Evolutionary conservation across 2,888 invertebrate species (phyloP), one percentile per base, ranked within the genome.

Genomic region (Troides oblongomaculatus): DNA sequence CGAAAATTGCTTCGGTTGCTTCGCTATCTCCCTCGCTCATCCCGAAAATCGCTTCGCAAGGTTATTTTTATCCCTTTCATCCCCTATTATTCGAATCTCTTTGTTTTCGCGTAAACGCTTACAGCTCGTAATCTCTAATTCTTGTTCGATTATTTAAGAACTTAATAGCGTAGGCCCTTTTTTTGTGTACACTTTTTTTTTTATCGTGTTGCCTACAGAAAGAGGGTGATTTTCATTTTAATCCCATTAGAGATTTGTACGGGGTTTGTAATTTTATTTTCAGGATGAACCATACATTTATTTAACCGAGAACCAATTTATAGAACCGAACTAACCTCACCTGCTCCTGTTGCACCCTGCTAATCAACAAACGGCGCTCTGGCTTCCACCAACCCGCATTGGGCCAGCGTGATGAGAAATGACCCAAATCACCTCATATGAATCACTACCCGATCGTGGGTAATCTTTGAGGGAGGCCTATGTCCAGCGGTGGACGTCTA

Each of bases 61-160:
- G 72, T 61, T 60, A 65, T 65, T 68, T 74, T 72, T 66, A 71
- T 73, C 72, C 72, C 72, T 73, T 72, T 73, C 72, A 71, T 73
- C 74, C 73, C 74, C 74, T 72, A 75, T 74, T 76, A 75, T 74
- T 72, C 72, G 74, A 72, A 73, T 73, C 74, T 73, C 75, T 78
- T 81, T 82, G 77, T 80, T 80, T 80, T 75, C 75, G 72, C 73
- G 72, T 73, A 74, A 73, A 73, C 73, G 74, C 73, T 74, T 72
- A 74, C 73, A 71, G 74, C 68, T 73, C 73, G 73, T 74, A 74
- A 73, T 73, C 72, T 74, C 68, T 75, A 73, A 73, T 73, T 72
- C 74, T 70, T 71, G 73, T 72, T 74, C 74, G 72, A 73, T 76
- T 74, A 72, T 73, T 72, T 69, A 65, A 68, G 72, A 71, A 70